phyloP scores from a whole-genome alignment of 1,140 invertebrate genomes.

The Megathymus violae region DNA sequence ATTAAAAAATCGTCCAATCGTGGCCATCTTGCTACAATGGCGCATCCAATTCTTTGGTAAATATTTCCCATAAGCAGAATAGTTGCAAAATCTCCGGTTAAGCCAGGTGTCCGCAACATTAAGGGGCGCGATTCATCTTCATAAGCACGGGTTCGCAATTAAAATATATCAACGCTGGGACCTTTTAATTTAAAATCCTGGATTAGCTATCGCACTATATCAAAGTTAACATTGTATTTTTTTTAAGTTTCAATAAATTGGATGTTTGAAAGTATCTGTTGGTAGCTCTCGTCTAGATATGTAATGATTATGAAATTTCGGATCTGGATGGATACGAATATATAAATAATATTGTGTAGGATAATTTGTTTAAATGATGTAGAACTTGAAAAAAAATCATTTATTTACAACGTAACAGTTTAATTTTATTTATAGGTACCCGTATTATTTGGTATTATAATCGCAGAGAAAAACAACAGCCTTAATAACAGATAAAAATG shows the following conservation, averaged over 20 bases:
- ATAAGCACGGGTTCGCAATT: slow-evolving; percentile 24
- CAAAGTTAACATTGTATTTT: slow-evolving; percentile 13
- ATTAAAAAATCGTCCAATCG: background rate
- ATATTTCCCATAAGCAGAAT: slow-evolving; percentile 1
- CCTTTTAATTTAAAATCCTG: slow-evolving; percentile 28
- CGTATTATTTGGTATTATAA: too few species aligned
- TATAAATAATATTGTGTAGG: too few species aligned
- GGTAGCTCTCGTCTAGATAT: too few species aligned
- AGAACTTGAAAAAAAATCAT: too few species aligned
- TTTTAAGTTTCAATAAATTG: slow-evolving; percentile 10
- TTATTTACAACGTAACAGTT: too few species aligned
- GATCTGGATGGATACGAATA: too few species aligned
- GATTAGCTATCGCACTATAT: slow-evolving; percentile 16
- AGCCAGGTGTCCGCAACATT: slow-evolving; percentile 11
- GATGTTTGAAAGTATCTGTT: too few species aligned
- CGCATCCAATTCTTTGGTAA: background rate
- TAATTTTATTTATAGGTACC: too few species aligned
- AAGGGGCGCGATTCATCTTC: slow-evolving; percentile 18
- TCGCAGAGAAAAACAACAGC: too few species aligned
- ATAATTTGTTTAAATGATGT: too few species aligned
- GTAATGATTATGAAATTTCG: too few species aligned
- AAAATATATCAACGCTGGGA: slow-evolving; percentile 18
- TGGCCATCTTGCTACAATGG: background rate
- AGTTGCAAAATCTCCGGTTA: slow-evolving; percentile 1
- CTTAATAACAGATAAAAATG: too few species aligned